Base-by-base conservation (phyloP, 2,888 invertebrate genomes). In the Stenchaetothrips biformis region DNA sequence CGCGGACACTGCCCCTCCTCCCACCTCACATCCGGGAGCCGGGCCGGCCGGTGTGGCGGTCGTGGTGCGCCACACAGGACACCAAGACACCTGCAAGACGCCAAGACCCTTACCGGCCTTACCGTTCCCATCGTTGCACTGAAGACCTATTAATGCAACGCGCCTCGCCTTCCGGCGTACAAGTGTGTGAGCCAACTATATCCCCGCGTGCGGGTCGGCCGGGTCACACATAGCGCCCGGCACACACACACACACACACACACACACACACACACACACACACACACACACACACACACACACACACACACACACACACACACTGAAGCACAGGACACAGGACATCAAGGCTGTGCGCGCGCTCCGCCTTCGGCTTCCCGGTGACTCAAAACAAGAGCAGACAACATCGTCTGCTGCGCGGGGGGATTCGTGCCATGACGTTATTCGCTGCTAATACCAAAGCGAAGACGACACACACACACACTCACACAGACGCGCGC, bases 361-460 rank as follows among this genome's bases (percentile, higher is more conserved):
- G 37, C 37, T 37, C 37, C 37, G 37, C 1, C 37, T 37, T 37
- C 37, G 37, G 37, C 37, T 37, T 37, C 37, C 37, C 37, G 37
- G 37, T 37, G 37, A 37, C 37, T 37, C 37, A 37, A 37, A 37
- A 37, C 37, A 37, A 53, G 53, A 16, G 53, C 53, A 74, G 67
- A 74, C 67, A 74, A 74, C 67, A 74, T 25, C 67, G 67, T 25
- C 53, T 53, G 53, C 53, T 53, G 53, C 53, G 13, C 53, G 18
- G 16, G 16, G 53, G 53, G 53, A 53, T 53, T 53, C 53, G 18
- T 53, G 53, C 53, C 67, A 74, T 74, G 67, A 74, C 67, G 67
- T 74, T 74, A 74, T 74, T 21, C 67, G 67, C 67, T 74, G 67
- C 67, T 74, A 74, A 74, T 74, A 74, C 67, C n/a, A n/a, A 74